phyloP scores from a whole-genome alignment of 2,113 vertebrate genomes.

The Zosterops lateralis region DNA sequence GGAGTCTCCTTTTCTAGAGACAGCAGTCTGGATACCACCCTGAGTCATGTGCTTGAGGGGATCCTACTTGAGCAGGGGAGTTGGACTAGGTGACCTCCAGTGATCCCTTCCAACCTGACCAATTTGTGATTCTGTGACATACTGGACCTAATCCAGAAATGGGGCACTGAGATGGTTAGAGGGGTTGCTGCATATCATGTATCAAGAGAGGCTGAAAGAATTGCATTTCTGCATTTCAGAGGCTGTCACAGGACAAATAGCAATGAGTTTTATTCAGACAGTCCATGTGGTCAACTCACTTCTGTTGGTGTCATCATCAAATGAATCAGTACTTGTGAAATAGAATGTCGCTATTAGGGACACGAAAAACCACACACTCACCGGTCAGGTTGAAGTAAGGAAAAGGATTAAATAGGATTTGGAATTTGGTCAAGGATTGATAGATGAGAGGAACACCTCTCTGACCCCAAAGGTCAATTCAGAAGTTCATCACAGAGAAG shows the following conservation, averaged over 20 bases:
- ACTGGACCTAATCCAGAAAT: not conserved
- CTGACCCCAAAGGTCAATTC: too few species aligned
- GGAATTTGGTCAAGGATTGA: too few species aligned
- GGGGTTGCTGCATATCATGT: not conserved
- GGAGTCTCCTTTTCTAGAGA: not conserved
- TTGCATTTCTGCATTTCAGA: not conserved
- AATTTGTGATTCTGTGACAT: not conserved
- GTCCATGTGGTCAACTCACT: not conserved
- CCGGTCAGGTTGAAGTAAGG: too few species aligned
- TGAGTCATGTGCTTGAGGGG: accelerated
- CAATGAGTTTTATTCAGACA: not conserved
- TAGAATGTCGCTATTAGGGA: too few species aligned
- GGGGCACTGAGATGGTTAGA: not conserved
- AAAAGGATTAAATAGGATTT: too few species aligned
- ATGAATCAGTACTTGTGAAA: not conserved
- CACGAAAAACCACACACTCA: too few species aligned
- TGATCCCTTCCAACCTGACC: not conserved
- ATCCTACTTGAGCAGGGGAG: not conserved
- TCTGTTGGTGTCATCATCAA: not conserved
- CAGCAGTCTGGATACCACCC: not conserved
- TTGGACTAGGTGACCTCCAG: not conserved
- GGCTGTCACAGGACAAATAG: not conserved
- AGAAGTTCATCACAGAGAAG: too few species aligned
- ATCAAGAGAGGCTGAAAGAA: not conserved
- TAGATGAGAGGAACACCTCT: too few species aligned